Base-by-base conservation (phyloP, 2,888 invertebrate species). In the Andrena hattorfiana region DNA sequence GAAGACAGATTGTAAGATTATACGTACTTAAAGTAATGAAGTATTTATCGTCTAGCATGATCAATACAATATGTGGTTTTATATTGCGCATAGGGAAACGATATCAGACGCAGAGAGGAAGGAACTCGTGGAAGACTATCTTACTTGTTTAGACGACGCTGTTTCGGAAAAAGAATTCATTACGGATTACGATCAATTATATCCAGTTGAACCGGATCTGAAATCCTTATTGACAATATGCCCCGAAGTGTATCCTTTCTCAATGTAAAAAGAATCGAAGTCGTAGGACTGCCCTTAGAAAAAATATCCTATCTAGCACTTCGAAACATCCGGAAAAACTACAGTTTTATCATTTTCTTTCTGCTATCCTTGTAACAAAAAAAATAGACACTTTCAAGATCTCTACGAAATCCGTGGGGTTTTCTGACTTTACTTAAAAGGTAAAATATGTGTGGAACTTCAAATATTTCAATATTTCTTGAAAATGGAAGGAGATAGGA, bases 151-250 rank as follows among this genome's bases (percentile, higher is more conserved):
- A 80, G 94, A 94, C 28, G 94, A 94, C 62, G 95, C 95, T 63
- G 92, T 96, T 30, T 93, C 95, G 16, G 95, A 95, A 77, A 95
- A 94, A 83, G 93, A 94, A 67, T 96, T 97, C 89, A 95, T 97
- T 59, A 94, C 95, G 13, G 97, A 97, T 94, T 97, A 97, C 93
- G 95, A 97, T 92, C 93, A 94, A 0, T 94, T 95, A 78, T 96
- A 96, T 94, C 96, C 97, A 0, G 94, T 97, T 10, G 95, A 95
- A 67, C 94, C 95, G n/a, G 97, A 97, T 91, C 91, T 97, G n/a
- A 95, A 96, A 59, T 93, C 95, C 88, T 91, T 97, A 54, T 93
- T 95, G 5, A 95, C 96, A 85, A 95, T 96, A 0, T 97, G 95
- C 87, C 95, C 96, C 16, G 95, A 96, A 59, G 94, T 97, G 96